Evolutionary conservation across 2,797 vertebrate species (phyloP), one percentile per base, ranked within the genome.

Genomic region (Coracias cyanogaster): DNA sequence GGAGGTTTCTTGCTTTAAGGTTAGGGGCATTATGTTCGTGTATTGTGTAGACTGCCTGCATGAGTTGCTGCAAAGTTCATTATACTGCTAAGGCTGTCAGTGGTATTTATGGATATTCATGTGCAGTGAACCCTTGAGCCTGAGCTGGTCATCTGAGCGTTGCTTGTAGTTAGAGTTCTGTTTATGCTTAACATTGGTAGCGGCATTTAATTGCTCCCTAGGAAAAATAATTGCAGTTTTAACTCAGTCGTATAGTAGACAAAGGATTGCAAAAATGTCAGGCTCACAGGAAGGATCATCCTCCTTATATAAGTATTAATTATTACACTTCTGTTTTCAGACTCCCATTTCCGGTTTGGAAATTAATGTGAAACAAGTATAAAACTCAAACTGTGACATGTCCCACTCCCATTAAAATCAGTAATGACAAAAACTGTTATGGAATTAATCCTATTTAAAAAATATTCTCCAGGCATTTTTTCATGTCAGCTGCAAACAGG

Each of bases 71-170:
- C 96, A 93, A 95, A 96, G 94, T 97, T 98, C 97, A 97, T 98
- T 98, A 96, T 97, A 97, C 96, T 95, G 95, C 96, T 93, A 51
- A 95, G 93, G 86, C 97, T 97, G 97, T 97, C 96, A 94, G 85
- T 86, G 93, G 95, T 96, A 96, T 98, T 98, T 97, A 96, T 97
- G 95, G 97, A 96, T 97, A 96, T 96, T 97, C 95, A 91, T 98
- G 98, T 98, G 96, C 97, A 97, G 95, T 98, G 98, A 98, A 98
- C 98, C 97, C 91, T 97, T 98, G 97, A 98, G 98, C 97, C 97
- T 98, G 97, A 98, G 96, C 97, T 96, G 97, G 97, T 97, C 96
- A 97, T 98, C 98, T 96, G 95, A 96, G 88, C 91, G 10, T 97
- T 94, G 89, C 93, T 96, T 93, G 64, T 96, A 96, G 88, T 95